phyloP scores from a whole-genome alignment of 1,140 invertebrate species.

The Homarus americanus region DNA sequence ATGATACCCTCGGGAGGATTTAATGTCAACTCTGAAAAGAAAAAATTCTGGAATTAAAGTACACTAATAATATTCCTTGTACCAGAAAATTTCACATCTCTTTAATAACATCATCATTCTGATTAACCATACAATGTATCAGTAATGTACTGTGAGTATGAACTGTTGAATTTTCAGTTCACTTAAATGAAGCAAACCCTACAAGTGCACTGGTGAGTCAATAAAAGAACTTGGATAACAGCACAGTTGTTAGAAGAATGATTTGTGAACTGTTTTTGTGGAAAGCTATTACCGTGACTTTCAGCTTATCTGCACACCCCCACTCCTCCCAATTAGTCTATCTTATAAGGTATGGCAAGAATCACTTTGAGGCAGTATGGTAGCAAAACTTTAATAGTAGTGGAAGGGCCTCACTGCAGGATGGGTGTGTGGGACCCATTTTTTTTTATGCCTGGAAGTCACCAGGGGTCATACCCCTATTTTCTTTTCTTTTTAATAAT shows the following conservation, averaged over 20 bases:
- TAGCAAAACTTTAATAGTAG: too few relatives aligned
- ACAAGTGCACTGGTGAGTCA: background rate
- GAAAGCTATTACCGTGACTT: too few relatives aligned
- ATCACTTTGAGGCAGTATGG: too few relatives aligned
- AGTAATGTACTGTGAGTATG: background rate
- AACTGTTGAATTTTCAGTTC: background rate
- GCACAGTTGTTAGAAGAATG: background rate
- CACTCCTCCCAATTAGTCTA: too few relatives aligned
- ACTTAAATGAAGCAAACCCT: background rate
- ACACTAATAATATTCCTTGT: background rate
- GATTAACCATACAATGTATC: background rate
- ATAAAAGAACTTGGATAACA: background rate
- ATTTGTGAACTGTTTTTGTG: too few relatives aligned
- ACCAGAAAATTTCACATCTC: background rate
- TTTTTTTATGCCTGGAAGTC: too few relatives aligned
- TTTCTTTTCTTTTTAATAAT: too few relatives aligned
- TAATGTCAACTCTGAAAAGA: slow-evolving; percentile 90
- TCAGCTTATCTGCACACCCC: too few relatives aligned
- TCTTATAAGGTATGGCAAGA: too few relatives aligned
- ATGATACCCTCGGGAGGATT: slow-evolving; percentile 99
- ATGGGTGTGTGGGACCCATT: too few relatives aligned
- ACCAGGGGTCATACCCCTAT: too few relatives aligned
- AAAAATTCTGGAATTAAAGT: background rate
- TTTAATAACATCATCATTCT: background rate
- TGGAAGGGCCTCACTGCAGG: too few relatives aligned